phyloP scores from a whole-genome alignment of 2,888 invertebrate species.

The Patella caerulea region DNA sequence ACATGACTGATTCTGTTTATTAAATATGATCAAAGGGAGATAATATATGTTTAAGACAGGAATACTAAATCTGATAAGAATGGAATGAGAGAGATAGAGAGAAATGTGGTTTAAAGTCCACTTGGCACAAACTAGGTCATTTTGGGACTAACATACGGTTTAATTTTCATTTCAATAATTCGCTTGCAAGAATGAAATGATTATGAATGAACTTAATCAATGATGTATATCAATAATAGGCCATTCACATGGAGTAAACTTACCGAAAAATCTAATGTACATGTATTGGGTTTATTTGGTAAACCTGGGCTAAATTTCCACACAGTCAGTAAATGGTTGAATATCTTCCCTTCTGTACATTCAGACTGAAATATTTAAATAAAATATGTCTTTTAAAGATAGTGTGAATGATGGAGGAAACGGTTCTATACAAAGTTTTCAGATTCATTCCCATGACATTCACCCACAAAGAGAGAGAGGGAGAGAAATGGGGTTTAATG shows the following conservation, averaged over 20 bases:
- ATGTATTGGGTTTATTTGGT: conserved; percentile 80
- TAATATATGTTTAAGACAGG: not conserved
- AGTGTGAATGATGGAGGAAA: no score
- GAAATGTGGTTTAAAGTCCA: no score
- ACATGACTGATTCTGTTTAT: not conserved
- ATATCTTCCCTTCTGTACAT: conserved; percentile 89
- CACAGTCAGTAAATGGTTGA: conserved; percentile 88
- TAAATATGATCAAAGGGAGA: not conserved
- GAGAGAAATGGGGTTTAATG: no score
- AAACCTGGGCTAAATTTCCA: conserved; percentile 95
- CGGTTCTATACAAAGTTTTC: no score
- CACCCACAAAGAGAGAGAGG: no score
- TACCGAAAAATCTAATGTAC: conserved; percentile 89
- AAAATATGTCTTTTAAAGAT: not conserved
- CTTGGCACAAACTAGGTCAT: no score
- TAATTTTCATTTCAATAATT: no score
- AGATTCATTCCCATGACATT: no score
- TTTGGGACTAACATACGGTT: no score
- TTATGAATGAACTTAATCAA: no score
- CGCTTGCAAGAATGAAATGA: no score
- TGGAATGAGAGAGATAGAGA: no score
- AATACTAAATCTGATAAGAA: not conserved
- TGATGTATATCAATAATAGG: not conserved
- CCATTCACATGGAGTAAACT: conserved; percentile 39
- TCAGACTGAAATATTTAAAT: conserved; percentile 77